These are phyloP conservation scores for Eulemur albifrons DNA, from an alignment of 2,797 vertebrate species.

Conservation along the genomic window DNA sequence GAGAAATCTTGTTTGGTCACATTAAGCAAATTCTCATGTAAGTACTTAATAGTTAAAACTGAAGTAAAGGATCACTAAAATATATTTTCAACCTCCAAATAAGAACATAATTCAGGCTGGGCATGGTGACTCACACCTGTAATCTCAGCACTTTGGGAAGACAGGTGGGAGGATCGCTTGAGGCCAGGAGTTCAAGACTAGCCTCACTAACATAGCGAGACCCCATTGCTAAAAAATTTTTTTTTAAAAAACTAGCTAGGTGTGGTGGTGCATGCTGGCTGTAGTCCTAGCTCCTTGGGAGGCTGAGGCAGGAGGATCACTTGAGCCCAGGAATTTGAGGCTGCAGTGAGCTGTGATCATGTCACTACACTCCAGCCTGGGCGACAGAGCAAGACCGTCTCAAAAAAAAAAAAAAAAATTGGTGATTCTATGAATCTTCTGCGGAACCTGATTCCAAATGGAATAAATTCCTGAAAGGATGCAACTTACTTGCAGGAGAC, in stretches of 20 bases:
- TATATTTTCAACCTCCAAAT: neutral
- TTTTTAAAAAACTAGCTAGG: neutral
- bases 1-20: neutral
- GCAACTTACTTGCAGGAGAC: constrained; percentile 92
- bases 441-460: neutral
- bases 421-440: neutral
- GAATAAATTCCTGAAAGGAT: neutral
- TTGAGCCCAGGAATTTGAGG: neutral
- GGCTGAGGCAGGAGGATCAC: neutral
- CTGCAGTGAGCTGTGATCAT: neutral
- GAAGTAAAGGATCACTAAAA: neutral
- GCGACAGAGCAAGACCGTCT: neutral
- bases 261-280: neutral
- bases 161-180: neutral
- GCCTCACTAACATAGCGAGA: neutral
- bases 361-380: neutral
- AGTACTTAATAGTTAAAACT: constrained; percentile 17
- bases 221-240: neutral
- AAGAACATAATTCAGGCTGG: neutral
- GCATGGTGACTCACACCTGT: neutral
- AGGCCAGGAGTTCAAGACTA: neutral
- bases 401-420: neutral
- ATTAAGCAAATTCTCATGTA: constrained; percentile 27
- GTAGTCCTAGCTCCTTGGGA: neutral
- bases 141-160: neutral